A percentile compares a stretch with the other conserved stretches of the same genome.
Conservation (phyloP, 2,888 invertebrate species). For the Chalcosyrphus nemorum region DNA sequence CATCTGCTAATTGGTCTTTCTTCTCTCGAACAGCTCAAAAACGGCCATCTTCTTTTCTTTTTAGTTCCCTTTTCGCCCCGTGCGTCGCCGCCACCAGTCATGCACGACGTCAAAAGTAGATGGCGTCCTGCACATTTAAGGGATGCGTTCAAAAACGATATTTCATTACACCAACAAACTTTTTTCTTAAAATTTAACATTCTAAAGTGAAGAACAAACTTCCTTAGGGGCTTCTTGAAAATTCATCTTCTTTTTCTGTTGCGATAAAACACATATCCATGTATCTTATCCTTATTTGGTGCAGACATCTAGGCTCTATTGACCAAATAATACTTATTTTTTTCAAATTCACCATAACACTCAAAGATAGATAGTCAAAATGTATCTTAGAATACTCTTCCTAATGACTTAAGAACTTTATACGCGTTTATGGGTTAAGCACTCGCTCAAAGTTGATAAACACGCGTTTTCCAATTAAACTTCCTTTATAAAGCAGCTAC, state of each 20-base stretch:
- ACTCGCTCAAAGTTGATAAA: background rate
- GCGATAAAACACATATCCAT: background rate
- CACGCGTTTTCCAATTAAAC: conserved; percentile 45
- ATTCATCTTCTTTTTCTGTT: background rate
- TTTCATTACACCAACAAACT: too few species aligned
- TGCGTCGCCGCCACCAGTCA: too few species aligned
- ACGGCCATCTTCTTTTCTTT: too few species aligned
- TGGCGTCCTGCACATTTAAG: too few species aligned
- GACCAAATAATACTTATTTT: background rate
- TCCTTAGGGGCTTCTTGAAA: too few species aligned
- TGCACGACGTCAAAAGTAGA: too few species aligned
- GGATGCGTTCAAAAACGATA: too few species aligned
- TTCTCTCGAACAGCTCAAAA: too few species aligned
- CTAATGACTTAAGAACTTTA: conserved; percentile 13
- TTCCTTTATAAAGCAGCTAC: conserved; percentile 4
- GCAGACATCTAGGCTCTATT: background rate
- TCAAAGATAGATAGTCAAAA: background rate
- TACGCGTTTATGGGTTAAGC: background rate
- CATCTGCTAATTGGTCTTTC: too few species aligned
- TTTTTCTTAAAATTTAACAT: too few species aligned
- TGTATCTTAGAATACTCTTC: background rate
- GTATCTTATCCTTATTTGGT: background rate
- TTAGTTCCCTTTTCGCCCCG: too few species aligned
- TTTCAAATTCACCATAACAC: background rate
- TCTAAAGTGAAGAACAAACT: too few species aligned